Percentiles rank a stretch among this genome's conserved stretches.
These are phyloP conservation scores for Lepidocyrtinus sp. DNA, from an alignment of 2,888 invertebrate species.

Conservation along the genomic window DNA sequence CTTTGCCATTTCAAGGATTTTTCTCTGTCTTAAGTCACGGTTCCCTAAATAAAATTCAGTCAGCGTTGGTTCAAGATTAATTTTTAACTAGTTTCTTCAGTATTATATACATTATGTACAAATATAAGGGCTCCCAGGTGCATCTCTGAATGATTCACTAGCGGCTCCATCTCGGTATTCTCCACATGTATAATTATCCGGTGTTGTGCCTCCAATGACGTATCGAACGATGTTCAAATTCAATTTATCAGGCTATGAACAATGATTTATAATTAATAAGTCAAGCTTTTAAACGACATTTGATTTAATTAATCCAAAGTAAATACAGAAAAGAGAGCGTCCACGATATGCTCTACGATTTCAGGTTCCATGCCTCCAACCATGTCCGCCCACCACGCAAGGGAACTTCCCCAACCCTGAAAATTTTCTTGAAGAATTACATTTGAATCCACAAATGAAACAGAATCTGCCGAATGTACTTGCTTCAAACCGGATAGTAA, in stretches of 20 bases:
- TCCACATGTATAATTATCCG: slow-evolving; percentile 57
- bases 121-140: slow-evolving; percentile 53
- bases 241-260: slow-evolving; percentile 59
- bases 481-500: no score
- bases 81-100: not conserved
- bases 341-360: slow-evolving; percentile 56
- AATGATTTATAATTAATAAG: not conserved
- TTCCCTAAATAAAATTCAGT: slow-evolving; percentile 58
- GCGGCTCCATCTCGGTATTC: slow-evolving; percentile 63
- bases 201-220: slow-evolving; percentile 68
- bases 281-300: not conserved
- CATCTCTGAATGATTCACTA: slow-evolving; percentile 63
- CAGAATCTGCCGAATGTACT: no score
- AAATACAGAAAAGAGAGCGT: slow-evolving; percentile 63
- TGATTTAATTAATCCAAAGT: no score
- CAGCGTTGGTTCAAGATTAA: no score
- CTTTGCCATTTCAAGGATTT: slow-evolving; percentile 53
- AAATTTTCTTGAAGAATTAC: slow-evolving; percentile 51
- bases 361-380: slow-evolving; percentile 65
- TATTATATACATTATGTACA: slow-evolving; percentile 52
- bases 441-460: slow-evolving; percentile 61
- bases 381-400: slow-evolving; percentile 68
- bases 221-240: slow-evolving; percentile 68
- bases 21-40: slow-evolving; percentile 62
- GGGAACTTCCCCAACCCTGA: slow-evolving; percentile 67